Conservation (phyloP, 2,113 vertebrate genomes). For the Athene cunicularia region DNA sequence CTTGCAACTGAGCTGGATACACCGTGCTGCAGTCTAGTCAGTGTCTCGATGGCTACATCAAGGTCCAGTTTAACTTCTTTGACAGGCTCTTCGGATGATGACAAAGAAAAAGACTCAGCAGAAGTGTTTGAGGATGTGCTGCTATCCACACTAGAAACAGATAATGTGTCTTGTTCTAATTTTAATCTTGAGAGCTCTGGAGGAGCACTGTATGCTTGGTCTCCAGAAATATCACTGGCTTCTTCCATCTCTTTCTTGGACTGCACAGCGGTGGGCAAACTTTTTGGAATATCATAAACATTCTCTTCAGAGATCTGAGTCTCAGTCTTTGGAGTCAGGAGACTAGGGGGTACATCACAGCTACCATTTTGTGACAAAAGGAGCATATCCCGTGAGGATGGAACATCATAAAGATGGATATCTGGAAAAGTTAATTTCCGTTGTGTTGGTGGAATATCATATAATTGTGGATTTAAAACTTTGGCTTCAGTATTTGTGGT, state of each 20-base stretch:
- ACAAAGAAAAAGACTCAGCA: conserved; percentile 59
- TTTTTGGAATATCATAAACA: conserved; percentile 78
- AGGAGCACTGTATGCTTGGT: background rate
- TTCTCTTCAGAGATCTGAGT: conserved; percentile 64
- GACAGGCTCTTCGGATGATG: conserved; percentile 73
- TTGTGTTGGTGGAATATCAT: conserved; percentile 12
- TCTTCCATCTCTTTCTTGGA: background rate
- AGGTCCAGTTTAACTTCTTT: conserved; percentile 78
- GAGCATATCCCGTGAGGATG: background rate
- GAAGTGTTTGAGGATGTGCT: conserved; percentile 76
- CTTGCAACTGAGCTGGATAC: conserved; percentile 78
- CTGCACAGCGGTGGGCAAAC: background rate
- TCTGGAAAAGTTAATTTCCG: conserved; percentile 24
- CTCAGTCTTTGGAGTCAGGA: conserved; percentile 65
- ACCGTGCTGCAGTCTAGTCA: conserved; percentile 80
- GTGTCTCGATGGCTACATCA: conserved; percentile 75
- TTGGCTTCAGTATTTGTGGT: background rate
- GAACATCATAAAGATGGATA: conserved; percentile 49
- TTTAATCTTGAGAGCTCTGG: background rate
- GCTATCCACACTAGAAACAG: conserved; percentile 65
- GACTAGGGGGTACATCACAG: conserved; percentile 40
- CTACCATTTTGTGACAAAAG: background rate
- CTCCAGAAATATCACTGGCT: background rate
- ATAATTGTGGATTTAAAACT: background rate
- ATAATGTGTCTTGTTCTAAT: conserved; percentile 21